Base-by-base conservation (phyloP, 2,113 vertebrate species). In the Pangasianodon gigas region DNA sequence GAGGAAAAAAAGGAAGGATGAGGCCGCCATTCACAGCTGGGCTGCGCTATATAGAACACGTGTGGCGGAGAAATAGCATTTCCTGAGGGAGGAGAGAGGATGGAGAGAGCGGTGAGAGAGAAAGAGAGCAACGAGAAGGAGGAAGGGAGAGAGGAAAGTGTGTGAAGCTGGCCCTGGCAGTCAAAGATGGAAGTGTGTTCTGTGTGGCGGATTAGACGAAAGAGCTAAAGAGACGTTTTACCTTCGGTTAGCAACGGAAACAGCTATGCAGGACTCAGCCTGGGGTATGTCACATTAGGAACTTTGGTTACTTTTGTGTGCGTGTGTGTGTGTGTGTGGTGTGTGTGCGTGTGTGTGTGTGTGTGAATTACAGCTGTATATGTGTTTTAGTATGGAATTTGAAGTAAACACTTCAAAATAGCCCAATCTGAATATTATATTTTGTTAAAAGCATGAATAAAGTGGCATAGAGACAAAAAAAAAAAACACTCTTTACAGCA, bases 41-140 rank as follows among this genome's bases (percentile, higher is more conserved):
- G 58, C 88, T 89, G 83, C 62, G 18, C 89, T 89, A 89, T 77
- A 89, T 86, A 80, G 89, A 89, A 67, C 83, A 86, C 46, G 74
- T 89, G 56, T 32, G 37, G 44, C 54, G 71, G 82, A 89, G 88
- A 89, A 85, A 89, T 60, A 75, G 52, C 79, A 48, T 84, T 85
- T 86, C 84, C 88, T 89, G 51, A 84, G 85, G 90, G 90, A 89
- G 87, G 44, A 77, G 82, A 85, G 71, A 85, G 85, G 91, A 88
- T 62, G 44, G 54, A 83, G 48, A 74, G 74, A 88, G 37, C 79
- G 67, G 82, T 85, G 90, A 41, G 46, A 84, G 80, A 77, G 84
- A 80, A 26, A 52, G 65, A 82, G 80, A 69, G 37, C 14, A 60
- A 37, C 84, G 92, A 93, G 92, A 93, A 90, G 90, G 91, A 86